Conservation (phyloP, 2,797 vertebrate species). For the Thalassophryne amazonica region DNA sequence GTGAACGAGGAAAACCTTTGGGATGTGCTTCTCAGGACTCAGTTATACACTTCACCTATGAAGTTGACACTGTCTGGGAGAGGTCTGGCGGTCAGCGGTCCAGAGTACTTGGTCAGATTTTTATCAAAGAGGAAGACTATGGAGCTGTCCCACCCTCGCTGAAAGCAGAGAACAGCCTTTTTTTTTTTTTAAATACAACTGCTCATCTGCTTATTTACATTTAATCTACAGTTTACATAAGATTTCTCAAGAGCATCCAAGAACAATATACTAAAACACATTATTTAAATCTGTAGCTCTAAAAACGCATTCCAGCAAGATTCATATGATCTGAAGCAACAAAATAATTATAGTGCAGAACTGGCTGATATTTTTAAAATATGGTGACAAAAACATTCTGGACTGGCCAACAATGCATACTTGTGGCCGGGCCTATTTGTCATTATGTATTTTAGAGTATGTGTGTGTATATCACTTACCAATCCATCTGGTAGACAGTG, state of each 20-base stretch:
- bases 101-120: conserved; percentile 91
- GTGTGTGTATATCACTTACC: conserved; percentile 66
- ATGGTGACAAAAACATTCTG: background rate
- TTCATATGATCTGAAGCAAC: background rate
- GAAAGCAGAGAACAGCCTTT: conserved; percentile 25
- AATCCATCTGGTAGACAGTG: conserved; percentile 94
- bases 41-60: conserved; percentile 83
- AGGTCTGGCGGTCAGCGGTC: conserved; percentile 90
- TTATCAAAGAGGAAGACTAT: conserved; percentile 97
- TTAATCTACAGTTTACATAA: no score
- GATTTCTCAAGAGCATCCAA: no score
- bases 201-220: no score
- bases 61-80: conserved; percentile 97
- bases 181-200: background rate
- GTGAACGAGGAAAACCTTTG: background rate
- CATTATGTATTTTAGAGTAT: background rate
- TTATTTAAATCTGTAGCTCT: background rate
- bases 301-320: background rate
- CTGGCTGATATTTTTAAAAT: background rate
- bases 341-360: background rate
- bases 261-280: background rate
- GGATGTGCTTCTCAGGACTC: background rate
- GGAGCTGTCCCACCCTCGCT: conserved; percentile 96
- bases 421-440: conserved; percentile 5
- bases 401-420: background rate